These are phyloP conservation scores for Orthosia incerta DNA, from an alignment of 2,888 invertebrate species.

Conservation along the genomic window DNA sequence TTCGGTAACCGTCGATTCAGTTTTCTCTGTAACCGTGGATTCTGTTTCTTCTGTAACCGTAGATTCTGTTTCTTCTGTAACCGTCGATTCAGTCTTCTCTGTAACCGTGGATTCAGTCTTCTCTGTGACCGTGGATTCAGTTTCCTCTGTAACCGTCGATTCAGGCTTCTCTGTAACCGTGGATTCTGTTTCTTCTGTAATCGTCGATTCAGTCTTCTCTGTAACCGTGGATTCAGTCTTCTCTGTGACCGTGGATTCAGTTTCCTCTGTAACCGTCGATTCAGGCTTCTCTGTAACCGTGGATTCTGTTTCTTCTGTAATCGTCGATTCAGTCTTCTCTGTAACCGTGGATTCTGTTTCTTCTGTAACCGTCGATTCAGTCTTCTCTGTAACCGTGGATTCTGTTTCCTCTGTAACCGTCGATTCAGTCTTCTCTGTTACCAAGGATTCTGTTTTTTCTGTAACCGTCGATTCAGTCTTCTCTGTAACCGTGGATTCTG, in stretches of 20 bases:
- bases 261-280: too few species aligned
- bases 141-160: too few species aligned
- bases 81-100: constrained; percentile 1
- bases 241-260: constrained; percentile 31
- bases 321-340: constrained; percentile 18
- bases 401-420: constrained; percentile 16
- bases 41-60: constrained; percentile 5
- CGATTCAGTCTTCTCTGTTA: constrained; percentile 35
- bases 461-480: constrained; percentile 34
- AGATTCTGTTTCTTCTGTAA: constrained; percentile 5
- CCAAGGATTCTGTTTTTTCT: constrained; percentile 48
- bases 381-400: constrained; percentile 43
- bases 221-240: too few species aligned
- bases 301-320: too few species aligned
- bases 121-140: neutral
- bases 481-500: constrained; percentile 22
- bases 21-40: constrained; percentile 11
- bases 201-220: too few species aligned
- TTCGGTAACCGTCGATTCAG: neutral
- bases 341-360: constrained; percentile 18
- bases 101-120: too few species aligned
- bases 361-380: constrained; percentile 34
- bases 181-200: too few species aligned
- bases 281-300: neutral
- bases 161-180: neutral